phyloP scores from a whole-genome alignment of 2,888 invertebrate genomes.

The Liopterus haemorrhoidalis region DNA sequence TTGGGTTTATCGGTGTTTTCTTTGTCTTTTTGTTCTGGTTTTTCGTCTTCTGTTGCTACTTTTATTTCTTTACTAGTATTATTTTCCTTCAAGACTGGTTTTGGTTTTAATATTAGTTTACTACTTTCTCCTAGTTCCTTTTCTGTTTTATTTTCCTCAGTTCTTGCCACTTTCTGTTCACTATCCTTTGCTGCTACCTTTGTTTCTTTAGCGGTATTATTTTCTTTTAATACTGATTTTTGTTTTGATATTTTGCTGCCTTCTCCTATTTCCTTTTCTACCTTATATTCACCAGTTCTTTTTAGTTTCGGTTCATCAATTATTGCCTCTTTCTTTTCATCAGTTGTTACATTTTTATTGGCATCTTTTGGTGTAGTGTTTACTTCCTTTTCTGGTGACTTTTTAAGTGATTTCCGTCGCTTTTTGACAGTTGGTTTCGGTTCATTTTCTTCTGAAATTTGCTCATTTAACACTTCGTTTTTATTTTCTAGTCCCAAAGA shows the following conservation, averaged over 20 bases:
- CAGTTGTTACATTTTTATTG: not conserved
- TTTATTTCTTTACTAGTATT: no score
- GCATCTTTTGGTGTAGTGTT: not conserved
- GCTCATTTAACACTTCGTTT: not conserved
- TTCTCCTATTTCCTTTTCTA: no score
- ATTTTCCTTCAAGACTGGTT: no score
- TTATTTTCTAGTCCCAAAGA: not conserved
- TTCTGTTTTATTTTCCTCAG: not conserved
- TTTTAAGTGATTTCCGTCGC: not conserved
- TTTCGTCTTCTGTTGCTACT: no score
- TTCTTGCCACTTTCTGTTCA: not conserved
- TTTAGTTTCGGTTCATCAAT: not conserved
- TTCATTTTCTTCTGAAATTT: slow-evolving; percentile 2
- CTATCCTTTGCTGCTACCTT: no score
- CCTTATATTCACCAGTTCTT: slow-evolving; percentile 2
- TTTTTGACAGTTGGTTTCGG: not conserved
- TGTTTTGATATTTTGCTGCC: no score
- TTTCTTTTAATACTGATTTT: no score
- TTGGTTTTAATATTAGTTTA: no score
- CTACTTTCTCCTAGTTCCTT: no score
- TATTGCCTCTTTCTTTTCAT: not conserved
- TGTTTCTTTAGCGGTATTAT: no score
- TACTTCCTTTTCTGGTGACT: not conserved
- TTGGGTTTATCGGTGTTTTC: no score
- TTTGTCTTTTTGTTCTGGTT: no score